Percentiles rank a stretch among this genome's conserved stretches.
These are phyloP conservation scores for Sapajus apella DNA, from an alignment of 2,113 vertebrate species.

Conservation along the genomic window DNA sequence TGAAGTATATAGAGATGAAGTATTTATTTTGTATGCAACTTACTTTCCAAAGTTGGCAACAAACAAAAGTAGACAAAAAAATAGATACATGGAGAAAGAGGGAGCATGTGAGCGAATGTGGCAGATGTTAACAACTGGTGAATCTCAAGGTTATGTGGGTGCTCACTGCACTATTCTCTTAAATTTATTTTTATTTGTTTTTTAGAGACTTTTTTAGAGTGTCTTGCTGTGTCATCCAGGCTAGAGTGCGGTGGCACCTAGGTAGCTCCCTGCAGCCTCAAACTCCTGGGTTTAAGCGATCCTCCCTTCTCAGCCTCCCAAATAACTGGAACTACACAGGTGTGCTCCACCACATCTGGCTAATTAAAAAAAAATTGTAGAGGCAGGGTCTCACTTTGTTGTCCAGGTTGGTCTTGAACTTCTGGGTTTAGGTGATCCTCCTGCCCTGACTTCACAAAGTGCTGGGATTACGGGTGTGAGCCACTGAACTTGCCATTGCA, in stretches of 20 bases:
- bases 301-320: not conserved
- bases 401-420: no score
- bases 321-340: not conserved
- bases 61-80: not conserved
- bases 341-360: not conserved
- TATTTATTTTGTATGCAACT: not conserved
- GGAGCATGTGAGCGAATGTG: fast-evolving
- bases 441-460: no score
- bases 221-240: not conserved
- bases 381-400: no score
- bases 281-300: not conserved
- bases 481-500: no score
- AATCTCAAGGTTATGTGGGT: not conserved
- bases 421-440: no score
- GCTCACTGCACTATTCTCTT: not conserved
- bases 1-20: not conserved
- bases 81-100: not conserved
- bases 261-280: not conserved
- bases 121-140: not conserved
- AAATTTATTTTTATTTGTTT: not conserved
- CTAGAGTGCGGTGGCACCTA: not conserved
- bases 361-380: not conserved
- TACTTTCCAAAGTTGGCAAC: not conserved
- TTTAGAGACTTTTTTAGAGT: not conserved
- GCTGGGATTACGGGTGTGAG: no score